Evolutionary conservation across 2,888 invertebrate species (phyloP).

Genomic region (Caenorhabditis uteleia): DNA sequence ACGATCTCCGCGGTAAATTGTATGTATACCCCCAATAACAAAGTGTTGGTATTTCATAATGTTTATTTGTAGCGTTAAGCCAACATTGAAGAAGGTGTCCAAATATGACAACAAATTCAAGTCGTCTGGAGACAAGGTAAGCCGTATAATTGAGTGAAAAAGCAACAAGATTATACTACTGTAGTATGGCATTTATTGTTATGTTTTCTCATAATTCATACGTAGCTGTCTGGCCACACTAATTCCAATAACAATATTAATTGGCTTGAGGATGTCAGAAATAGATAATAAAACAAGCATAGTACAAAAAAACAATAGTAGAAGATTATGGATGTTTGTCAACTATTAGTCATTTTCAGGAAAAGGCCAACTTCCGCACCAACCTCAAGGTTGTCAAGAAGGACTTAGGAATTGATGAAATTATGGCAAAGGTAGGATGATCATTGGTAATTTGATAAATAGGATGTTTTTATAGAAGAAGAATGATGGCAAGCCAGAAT

Average conservation of each 20-base stretch:
- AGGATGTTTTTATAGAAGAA: slow-evolving; percentile 37
- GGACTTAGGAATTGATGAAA: slow-evolving; percentile 82
- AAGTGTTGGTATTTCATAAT: not conserved
- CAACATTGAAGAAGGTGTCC: slow-evolving; percentile 90
- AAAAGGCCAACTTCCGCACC: slow-evolving; percentile 94
- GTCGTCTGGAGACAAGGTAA: slow-evolving; percentile 43
- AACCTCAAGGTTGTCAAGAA: slow-evolving; percentile 94
- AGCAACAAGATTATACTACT: too few species aligned
- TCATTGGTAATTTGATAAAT: not conserved
- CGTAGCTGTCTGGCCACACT: too few species aligned
- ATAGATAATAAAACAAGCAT: not conserved
- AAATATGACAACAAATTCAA: slow-evolving; percentile 91
- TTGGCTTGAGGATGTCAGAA: too few species aligned
- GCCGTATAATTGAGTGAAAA: too few species aligned
- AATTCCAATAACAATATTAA: too few species aligned
- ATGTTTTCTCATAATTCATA: too few species aligned
- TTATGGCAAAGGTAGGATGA: slow-evolving; percentile 42
- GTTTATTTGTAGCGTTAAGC: slow-evolving; percentile 54
- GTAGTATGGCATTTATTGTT: too few species aligned
- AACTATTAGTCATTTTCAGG: slow-evolving; percentile 10
- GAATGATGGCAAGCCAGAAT: slow-evolving; percentile 67
- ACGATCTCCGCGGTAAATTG: slow-evolving; percentile 99
- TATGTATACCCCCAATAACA: slow-evolving; percentile 66
- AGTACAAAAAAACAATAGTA: slow-evolving; percentile 2
- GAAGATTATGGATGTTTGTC: not conserved